These are phyloP conservation scores for Epizoanthus ramosus DNA, from an alignment of 92 coral and sea anemone genomes.

Conservation along the genomic window DNA sequence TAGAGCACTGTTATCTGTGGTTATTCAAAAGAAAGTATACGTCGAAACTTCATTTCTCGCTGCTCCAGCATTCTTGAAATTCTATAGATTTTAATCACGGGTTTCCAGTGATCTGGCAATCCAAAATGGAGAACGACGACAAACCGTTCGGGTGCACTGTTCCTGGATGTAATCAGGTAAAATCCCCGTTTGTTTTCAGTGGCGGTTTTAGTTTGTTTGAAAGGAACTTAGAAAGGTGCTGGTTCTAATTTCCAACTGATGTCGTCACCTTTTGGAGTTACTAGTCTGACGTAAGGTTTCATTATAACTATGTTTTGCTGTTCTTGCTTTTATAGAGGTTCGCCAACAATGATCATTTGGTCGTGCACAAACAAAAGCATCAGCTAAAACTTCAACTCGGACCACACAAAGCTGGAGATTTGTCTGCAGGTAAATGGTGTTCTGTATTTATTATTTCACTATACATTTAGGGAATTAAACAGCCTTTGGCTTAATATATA, in stretches of 20 bases:
- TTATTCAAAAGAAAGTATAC: constrained; percentile 23
- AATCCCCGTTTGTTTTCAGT: constrained; percentile 59
- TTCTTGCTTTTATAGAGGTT: constrained; percentile 74
- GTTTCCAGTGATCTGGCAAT: constrained; percentile 14
- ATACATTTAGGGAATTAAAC: neutral
- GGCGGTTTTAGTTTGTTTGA: constrained; percentile 63
- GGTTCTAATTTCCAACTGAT: constrained; percentile 90
- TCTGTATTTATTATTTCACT: neutral
- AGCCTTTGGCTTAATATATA: neutral
- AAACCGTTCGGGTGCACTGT: constrained; percentile 95
- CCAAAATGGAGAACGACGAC: constrained; percentile 92
- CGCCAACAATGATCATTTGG: constrained; percentile 98
- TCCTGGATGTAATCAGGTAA: constrained; percentile 95
- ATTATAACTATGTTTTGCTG: constrained; percentile 51
- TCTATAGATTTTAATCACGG: constrained; percentile 17
- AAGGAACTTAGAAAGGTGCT: constrained; percentile 72
- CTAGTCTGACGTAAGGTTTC: constrained; percentile 92
- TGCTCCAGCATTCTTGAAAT: neutral
- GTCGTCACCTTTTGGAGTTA: constrained; percentile 87
- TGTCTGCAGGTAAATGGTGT: constrained; percentile 50
- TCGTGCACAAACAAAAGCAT: constrained; percentile 97
- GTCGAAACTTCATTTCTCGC: constrained; percentile 3
- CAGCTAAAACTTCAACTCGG: constrained; percentile 86
- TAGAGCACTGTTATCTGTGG: constrained; percentile 13
- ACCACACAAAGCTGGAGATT: constrained; percentile 70